phyloP scores from a whole-genome alignment of 2,888 invertebrate genomes.

The Apamea monoglypha region DNA sequence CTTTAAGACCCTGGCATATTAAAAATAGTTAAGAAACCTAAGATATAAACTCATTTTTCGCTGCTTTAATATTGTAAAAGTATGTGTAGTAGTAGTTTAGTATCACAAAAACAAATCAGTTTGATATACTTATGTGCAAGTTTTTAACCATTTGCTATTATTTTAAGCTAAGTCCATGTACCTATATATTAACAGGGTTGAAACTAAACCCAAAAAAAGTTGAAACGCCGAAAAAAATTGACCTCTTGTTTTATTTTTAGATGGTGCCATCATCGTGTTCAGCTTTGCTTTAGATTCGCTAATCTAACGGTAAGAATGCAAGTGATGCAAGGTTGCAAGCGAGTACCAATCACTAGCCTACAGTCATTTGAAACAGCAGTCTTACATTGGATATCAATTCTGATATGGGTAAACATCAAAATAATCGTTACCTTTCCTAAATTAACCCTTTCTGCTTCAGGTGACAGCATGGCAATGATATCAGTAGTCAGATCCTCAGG shows the following conservation, averaged over 20 bases:
- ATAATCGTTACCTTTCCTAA: conserved; percentile 91
- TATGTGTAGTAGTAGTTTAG: not conserved
- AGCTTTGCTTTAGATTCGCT: not conserved
- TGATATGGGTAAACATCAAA: not conserved
- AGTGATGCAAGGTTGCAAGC: not conserved
- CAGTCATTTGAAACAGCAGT: not conserved
- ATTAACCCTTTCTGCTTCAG: conserved; percentile 95
- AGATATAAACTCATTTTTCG: too few relatives aligned
- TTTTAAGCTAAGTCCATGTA: not conserved
- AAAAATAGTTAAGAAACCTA: not conserved
- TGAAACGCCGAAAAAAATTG: not conserved
- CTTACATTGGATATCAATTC: not conserved
- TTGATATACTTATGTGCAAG: not conserved
- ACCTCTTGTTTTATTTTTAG: not conserved
- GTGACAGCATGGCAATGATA: conserved; percentile 97
- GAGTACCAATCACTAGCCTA: not conserved
- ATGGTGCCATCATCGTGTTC: not conserved
- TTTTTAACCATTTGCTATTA: not conserved
- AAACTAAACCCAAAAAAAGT: too few relatives aligned
- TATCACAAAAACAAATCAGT: not conserved
- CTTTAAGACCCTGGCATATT: conserved; percentile 92
- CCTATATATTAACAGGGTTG: not conserved
- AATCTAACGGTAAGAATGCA: not conserved
- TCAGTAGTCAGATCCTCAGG: conserved; percentile 93
- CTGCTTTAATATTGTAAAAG: not conserved